phyloP scores from a whole-genome alignment of 2,888 invertebrate species.

The Yponomeuta evonymella region DNA sequence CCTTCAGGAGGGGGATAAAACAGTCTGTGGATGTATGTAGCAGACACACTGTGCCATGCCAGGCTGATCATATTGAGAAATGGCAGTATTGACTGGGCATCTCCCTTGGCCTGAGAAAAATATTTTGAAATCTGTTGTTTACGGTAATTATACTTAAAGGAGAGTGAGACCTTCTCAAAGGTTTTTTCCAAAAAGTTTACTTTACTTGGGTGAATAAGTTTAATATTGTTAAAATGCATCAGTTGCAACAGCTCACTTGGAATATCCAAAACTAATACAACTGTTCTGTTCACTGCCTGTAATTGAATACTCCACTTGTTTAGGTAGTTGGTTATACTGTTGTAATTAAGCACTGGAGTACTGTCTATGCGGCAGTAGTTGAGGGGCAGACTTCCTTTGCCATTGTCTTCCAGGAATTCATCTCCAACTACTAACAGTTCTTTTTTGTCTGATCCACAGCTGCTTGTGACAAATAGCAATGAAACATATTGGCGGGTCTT shows the following conservation, averaged over 20 bases:
- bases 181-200: slow-evolving; percentile 29
- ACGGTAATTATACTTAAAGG: slow-evolving; percentile 40
- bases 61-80: slow-evolving; percentile 35
- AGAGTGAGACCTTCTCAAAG: slow-evolving; percentile 32
- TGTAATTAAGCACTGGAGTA: slow-evolving; percentile 30
- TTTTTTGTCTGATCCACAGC: slow-evolving; percentile 31
- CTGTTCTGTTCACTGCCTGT: slow-evolving; percentile 24
- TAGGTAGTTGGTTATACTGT: slow-evolving; percentile 30
- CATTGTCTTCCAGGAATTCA: slow-evolving; percentile 28
- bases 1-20: slow-evolving; percentile 31
- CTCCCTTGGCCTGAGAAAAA: slow-evolving; percentile 28
- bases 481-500: slow-evolving; percentile 31
- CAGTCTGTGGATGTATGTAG: slow-evolving; percentile 30
- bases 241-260: slow-evolving; percentile 27
- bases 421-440: slow-evolving; percentile 33
- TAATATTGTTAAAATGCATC: slow-evolving; percentile 32
- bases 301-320: slow-evolving; percentile 35
- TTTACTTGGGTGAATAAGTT: slow-evolving; percentile 27
- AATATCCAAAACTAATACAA: slow-evolving; percentile 31
- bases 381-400: slow-evolving; percentile 31
- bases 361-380: slow-evolving; percentile 29
- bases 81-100: slow-evolving; percentile 26
- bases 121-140: slow-evolving; percentile 35
- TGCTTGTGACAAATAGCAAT: slow-evolving; percentile 32
- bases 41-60: slow-evolving; percentile 37